A percentile compares a stretch with the other conserved stretches of the same genome.
Conservation (phyloP, 2,888 invertebrate species). For the Heliothis peltigera region DNA sequence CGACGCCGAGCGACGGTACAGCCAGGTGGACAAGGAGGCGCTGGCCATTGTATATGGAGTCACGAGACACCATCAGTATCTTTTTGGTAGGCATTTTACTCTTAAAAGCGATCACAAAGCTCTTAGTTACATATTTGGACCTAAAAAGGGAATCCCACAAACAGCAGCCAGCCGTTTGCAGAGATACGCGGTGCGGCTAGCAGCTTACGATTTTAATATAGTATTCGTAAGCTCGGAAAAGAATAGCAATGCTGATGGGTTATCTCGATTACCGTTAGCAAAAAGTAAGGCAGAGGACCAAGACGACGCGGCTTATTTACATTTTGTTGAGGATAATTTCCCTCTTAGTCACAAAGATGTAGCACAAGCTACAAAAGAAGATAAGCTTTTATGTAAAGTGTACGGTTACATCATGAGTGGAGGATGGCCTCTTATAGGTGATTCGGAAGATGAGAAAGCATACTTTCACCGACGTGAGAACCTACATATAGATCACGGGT, state of each 20-base stretch:
- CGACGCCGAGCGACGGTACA: constrained; percentile 20
- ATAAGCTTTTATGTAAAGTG: background rate
- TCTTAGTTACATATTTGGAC: constrained; percentile 22
- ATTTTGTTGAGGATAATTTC: constrained; percentile 16
- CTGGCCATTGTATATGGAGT: constrained; percentile 24
- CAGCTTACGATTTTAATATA: constrained; percentile 5
- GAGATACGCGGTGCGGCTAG: constrained; percentile 3
- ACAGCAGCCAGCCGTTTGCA: constrained; percentile 15
- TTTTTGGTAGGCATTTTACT: constrained; percentile 15
- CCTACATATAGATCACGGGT: constrained; percentile 6
- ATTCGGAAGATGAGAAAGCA: background rate
- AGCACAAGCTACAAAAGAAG: background rate
- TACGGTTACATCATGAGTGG: background rate
- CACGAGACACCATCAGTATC: constrained; percentile 25
- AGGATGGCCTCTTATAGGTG: background rate
- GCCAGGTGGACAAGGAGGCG: constrained; percentile 9
- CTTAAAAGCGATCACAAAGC: constrained; percentile 33
- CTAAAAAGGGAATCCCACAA: no score
- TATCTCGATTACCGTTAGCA: background rate
- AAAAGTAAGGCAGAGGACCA: background rate
- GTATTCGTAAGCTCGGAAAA: constrained; percentile 1
- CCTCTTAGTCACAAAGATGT: background rate
- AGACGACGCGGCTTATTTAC: no score
- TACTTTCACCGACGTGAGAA: constrained; percentile 4
- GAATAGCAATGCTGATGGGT: constrained; percentile 8